Conservation (phyloP, 2,888 invertebrate genomes). For the Oscheius sp. region DNA sequence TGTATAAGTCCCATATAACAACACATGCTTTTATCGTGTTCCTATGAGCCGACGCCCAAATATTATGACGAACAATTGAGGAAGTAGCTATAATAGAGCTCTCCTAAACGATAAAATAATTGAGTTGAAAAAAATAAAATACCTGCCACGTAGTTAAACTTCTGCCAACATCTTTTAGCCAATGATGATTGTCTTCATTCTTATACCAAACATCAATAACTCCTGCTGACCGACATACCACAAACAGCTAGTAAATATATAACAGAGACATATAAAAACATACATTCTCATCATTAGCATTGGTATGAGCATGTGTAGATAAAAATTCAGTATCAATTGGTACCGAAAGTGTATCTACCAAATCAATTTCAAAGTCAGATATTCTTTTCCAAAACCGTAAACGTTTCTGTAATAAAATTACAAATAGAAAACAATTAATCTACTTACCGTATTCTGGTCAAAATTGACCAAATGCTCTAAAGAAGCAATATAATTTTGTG, state of each 20-base stretch:
- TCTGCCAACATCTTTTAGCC: constrained; percentile 6
- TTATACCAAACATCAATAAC: constrained; percentile 13
- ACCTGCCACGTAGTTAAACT: constrained; percentile 23
- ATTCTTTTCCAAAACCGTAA: constrained; percentile 46
- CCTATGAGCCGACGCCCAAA: constrained; percentile 26
- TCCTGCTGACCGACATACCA: constrained; percentile 5
- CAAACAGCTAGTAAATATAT: constrained; percentile 3
- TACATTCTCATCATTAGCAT: constrained; percentile 13
- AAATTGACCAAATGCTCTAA: constrained; percentile 40
- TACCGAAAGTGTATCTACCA: constrained; percentile 32
- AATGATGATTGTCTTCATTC: not conserved
- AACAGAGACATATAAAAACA: not conserved
- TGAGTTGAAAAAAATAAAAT: not conserved
- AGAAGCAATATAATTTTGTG: constrained; percentile 21
- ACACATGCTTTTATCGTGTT: not conserved
- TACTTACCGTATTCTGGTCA: constrained; percentile 24
- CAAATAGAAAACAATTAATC: not conserved
- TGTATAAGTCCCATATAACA: constrained; percentile 15
- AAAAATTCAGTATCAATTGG: constrained; percentile 25
- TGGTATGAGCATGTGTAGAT: not conserved
- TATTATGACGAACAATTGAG: not conserved
- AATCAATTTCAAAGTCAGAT: not conserved
- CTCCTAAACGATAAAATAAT: not conserved
- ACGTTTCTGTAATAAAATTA: constrained; percentile 30
- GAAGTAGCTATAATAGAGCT: not conserved